Evolutionary conservation across 2,888 invertebrate species (phyloP).

Genomic region (Beris morrisii): DNA sequence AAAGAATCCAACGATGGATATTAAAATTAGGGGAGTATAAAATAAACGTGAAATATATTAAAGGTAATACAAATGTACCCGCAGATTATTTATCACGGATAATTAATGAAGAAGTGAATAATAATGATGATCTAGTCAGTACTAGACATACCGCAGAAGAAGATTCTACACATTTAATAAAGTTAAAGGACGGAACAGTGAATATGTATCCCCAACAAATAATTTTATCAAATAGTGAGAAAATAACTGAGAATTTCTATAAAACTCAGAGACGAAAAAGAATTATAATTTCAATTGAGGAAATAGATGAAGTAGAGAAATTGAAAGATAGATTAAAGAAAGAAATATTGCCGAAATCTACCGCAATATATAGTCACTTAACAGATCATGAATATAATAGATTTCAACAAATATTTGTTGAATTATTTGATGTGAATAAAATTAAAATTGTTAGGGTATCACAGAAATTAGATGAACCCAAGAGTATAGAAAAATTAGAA

Average conservation of each 20-base stretch:
- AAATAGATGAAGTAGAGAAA: constrained; percentile 9
- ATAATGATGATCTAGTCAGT: no score
- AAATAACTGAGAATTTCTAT: no score
- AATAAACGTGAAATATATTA: constrained; percentile 4
- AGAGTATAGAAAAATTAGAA: constrained; percentile 36
- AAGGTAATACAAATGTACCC: background rate
- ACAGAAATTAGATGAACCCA: constrained; percentile 30
- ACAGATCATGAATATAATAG: constrained; percentile 35
- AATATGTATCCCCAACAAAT: no score
- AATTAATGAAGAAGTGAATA: no score
- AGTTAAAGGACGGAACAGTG: no score
- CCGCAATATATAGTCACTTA: constrained; percentile 36
- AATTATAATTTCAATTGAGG: no score
- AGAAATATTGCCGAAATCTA: constrained; percentile 29
- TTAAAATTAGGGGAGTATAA: background rate
- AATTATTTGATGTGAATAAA: constrained; percentile 30
- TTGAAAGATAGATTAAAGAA: constrained; percentile 33
- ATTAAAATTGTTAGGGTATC: constrained; percentile 31
- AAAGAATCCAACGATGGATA: background rate
- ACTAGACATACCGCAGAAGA: no score
- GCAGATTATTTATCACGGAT: constrained; percentile 3
- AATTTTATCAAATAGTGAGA: no score
- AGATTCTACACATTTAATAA: no score
- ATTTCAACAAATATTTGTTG: constrained; percentile 35
- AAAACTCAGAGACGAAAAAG: no score